Percentiles rank a stretch among this genome's conserved stretches.
Conservation (phyloP, 2,888 invertebrate genomes). For the Caradrina clavipalpis region DNA sequence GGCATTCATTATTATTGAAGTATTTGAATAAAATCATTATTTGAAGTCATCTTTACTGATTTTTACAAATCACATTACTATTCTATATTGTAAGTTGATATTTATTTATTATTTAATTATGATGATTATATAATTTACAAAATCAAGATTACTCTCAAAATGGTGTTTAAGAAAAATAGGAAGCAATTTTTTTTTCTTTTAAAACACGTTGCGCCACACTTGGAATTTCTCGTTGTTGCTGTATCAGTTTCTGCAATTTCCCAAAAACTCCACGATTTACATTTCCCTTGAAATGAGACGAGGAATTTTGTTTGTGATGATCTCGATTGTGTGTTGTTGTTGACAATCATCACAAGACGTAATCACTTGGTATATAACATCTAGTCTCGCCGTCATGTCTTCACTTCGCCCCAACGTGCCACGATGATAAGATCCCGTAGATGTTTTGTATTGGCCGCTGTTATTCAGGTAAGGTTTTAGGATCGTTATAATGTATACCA, state of each 20-base stretch:
- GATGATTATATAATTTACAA: no score
- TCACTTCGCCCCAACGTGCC: conserved; percentile 2
- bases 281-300: neutral
- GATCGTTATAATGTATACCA: no score
- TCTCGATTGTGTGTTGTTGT: conserved; percentile 1
- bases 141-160: no score
- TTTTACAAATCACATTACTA: no score
- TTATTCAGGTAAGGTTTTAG: conserved; percentile 17
- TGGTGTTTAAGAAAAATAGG: no score
- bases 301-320: conserved; percentile 27
- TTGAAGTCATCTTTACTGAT: neutral
- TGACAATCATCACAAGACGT: conserved; percentile 1
- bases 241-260: no score
- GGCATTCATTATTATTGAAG: neutral
- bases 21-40: conserved; percentile 19
- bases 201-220: no score
- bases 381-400: fast-evolving
- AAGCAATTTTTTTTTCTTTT: no score
- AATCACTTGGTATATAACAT: conserved; percentile 18
- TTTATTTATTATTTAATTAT: no score
- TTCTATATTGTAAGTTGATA: no score
- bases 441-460: conserved; percentile 11
- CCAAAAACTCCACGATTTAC: no score
- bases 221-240: no score
- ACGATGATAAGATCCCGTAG: conserved; percentile 13